phyloP scores from a whole-genome alignment of 2,113 vertebrate species.

The Hymenochirus boettgeri region DNA sequence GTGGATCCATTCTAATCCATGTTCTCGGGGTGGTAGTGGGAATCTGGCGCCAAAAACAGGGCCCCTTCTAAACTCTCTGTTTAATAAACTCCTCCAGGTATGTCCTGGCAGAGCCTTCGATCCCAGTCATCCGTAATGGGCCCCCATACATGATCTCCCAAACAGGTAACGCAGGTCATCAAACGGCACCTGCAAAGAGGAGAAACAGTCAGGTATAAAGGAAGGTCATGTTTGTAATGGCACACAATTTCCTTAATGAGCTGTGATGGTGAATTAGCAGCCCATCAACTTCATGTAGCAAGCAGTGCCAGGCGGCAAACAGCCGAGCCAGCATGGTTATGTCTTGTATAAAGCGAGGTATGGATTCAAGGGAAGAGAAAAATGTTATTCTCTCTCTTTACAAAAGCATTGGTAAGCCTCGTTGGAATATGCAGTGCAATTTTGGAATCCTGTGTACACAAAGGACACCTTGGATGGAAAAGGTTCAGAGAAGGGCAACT shows the following conservation, averaged over 20 bases:
- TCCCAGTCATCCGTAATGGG: constrained; percentile 95
- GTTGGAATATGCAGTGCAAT: no score
- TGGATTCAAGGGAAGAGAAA: no score
- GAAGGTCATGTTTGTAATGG: not conserved
- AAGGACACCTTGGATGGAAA: no score
- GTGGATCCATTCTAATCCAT: constrained; percentile 84
- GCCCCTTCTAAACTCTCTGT: constrained; percentile 89
- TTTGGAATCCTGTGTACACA: no score
- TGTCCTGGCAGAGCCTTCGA: constrained; percentile 80
- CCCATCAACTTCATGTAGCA: no score
- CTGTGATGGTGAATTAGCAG: no score
- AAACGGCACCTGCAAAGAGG: constrained; percentile 81
- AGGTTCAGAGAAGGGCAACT: no score
- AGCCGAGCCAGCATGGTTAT: no score
- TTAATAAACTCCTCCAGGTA: constrained; percentile 90
- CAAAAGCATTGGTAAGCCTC: no score
- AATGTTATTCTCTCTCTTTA: no score
- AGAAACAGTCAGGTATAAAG: not conserved
- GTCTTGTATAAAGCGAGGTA: no score
- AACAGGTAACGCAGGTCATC: constrained; percentile 91
- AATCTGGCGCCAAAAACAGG: constrained; percentile 81
- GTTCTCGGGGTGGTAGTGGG: constrained; percentile 76
- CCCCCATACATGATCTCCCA: constrained; percentile 95
- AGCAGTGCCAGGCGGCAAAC: no score
- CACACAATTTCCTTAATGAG: not conserved